Evolutionary conservation across 2,888 invertebrate species (phyloP).

Genomic region (Listrodromus nycthemerus): DNA sequence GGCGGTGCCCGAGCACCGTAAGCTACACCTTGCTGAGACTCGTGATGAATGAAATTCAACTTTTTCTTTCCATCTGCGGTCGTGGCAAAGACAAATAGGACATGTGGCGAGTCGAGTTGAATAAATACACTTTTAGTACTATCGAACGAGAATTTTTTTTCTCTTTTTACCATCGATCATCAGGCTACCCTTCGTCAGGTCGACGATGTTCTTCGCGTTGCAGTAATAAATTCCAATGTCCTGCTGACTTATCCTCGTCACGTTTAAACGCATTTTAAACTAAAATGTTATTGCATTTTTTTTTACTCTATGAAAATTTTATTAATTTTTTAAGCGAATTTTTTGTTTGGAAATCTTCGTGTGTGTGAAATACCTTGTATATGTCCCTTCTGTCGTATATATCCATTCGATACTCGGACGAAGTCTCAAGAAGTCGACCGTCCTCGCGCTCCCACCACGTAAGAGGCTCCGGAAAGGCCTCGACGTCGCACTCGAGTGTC

Average conservation of each 20-base stretch:
- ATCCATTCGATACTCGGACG: constrained; percentile 88
- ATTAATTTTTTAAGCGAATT: background rate
- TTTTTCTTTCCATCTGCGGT: constrained; percentile 73
- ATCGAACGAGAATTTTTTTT: constrained; percentile 9
- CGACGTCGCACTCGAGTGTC: constrained; percentile 93
- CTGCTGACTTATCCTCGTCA: constrained; percentile 88
- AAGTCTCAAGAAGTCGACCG: constrained; percentile 89
- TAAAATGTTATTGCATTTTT: constrained; percentile 82
- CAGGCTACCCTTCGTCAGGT: constrained; percentile 91
- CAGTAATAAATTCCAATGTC: constrained; percentile 94
- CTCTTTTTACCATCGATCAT: constrained; percentile 86
- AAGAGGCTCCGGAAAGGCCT: constrained; percentile 94
- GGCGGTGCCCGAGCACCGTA: constrained; percentile 88
- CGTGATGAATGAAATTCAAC: constrained; percentile 70
- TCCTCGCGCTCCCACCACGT: constrained; percentile 94
- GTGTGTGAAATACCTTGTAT: constrained; percentile 82
- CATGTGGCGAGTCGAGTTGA: background rate
- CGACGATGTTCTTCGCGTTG: constrained; percentile 93
- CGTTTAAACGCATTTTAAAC: constrained; percentile 92
- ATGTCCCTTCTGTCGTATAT: constrained; percentile 85
- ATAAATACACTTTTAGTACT: background rate
- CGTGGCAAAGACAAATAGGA: constrained; percentile 13
- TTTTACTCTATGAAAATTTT: background rate
- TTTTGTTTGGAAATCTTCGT: background rate
- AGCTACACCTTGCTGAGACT: constrained; percentile 81